A percentile compares a stretch with the other conserved stretches of the same genome.
phyloP scores from a whole-genome alignment of 1,140 invertebrate species.

The Drosophila pseudoobscura region DNA sequence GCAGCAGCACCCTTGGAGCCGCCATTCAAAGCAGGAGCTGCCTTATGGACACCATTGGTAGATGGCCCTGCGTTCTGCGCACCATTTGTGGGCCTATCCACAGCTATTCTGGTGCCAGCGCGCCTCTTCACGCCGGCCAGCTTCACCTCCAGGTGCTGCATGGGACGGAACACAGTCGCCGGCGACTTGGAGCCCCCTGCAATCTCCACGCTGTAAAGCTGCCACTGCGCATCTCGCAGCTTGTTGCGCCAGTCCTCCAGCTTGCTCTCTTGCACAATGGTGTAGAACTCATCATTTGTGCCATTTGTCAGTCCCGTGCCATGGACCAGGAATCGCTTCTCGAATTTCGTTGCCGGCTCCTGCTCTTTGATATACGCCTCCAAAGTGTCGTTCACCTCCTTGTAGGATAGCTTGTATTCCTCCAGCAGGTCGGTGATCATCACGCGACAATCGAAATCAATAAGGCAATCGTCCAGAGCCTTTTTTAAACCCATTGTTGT shows the following conservation, averaged over 20 bases:
- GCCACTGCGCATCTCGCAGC: constrained; percentile 60
- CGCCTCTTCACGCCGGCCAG: constrained; percentile 44
- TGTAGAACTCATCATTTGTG: constrained; percentile 51
- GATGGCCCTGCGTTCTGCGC: background rate
- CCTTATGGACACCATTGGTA: constrained; percentile 35
- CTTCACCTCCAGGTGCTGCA: constrained; percentile 58
- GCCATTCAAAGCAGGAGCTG: background rate
- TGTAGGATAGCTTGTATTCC: constrained; percentile 71
- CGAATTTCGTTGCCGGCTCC: constrained; percentile 45
- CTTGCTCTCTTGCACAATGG: constrained; percentile 67
- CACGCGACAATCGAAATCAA: constrained; percentile 73
- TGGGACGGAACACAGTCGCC: constrained; percentile 65
- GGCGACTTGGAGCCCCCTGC: constrained; percentile 69
- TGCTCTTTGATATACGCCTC: constrained; percentile 58
- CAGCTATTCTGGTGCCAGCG: background rate
- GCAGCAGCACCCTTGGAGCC: background rate
- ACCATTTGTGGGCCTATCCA: background rate
- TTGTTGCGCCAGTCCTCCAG: constrained; percentile 67
- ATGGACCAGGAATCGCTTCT: constrained; percentile 69
- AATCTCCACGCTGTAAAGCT: constrained; percentile 73
- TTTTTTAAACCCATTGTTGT: constrained; percentile 59
- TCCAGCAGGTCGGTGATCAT: constrained; percentile 74
- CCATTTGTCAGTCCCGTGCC: constrained; percentile 35
- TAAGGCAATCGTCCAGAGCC: constrained; percentile 68
- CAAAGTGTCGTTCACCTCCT: constrained; percentile 59